Percentiles rank a stretch among this genome's conserved stretches.
phyloP scores from a whole-genome alignment of 2,888 invertebrate genomes.

The Aphidoletes aphidimyza region DNA sequence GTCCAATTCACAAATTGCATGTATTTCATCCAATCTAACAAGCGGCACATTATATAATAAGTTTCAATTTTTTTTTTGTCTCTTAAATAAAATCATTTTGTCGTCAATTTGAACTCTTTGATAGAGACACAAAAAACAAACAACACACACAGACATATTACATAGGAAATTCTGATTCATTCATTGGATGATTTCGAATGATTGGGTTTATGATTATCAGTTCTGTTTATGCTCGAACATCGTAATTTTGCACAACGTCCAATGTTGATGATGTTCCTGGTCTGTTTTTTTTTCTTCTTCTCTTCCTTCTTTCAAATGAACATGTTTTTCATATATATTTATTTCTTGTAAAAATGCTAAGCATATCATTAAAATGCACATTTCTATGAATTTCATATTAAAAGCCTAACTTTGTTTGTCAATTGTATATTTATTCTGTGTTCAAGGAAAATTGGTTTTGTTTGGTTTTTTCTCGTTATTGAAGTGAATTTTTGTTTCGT shows the following conservation, averaged over 20 bases:
- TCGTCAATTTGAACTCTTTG: conserved; percentile 26
- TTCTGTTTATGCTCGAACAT: conserved; percentile 21
- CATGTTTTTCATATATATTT: background rate
- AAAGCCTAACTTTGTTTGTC: background rate
- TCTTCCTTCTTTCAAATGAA: background rate
- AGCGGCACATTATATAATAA: conserved; percentile 1
- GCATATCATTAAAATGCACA: conserved; percentile 13
- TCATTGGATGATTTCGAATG: background rate
- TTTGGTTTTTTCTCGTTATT: background rate
- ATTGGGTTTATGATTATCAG: conserved; percentile 28
- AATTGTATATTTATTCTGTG: background rate
- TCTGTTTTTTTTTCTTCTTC: background rate
- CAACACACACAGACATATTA: background rate
- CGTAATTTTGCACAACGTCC: conserved; percentile 23
- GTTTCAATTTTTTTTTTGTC: background rate
- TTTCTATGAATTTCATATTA: conserved; percentile 36
- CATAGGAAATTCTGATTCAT: background rate
- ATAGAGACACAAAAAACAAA: background rate
- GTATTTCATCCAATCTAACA: background rate
- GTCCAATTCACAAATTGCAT: too few species aligned
- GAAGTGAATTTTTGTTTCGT: background rate
- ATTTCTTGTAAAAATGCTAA: background rate
- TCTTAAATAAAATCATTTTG: background rate
- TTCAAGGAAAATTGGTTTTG: background rate
- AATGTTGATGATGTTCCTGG: background rate